A percentile compares a stretch with the other conserved stretches of the same genome.
phyloP scores from a whole-genome alignment of 2,888 invertebrate genomes.

The Galerucella nymphaeae region DNA sequence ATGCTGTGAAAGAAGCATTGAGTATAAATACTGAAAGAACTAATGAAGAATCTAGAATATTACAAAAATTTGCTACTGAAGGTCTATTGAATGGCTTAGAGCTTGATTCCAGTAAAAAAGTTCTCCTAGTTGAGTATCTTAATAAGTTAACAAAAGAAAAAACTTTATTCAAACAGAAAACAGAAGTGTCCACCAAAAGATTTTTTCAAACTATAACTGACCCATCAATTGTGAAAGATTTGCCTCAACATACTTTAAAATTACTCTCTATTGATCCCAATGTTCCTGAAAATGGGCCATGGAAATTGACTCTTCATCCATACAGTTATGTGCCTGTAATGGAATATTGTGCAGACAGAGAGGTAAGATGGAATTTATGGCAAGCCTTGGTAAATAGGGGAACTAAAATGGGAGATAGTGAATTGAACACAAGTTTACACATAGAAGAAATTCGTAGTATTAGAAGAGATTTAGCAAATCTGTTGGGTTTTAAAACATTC shows the following conservation, averaged over 20 bases:
- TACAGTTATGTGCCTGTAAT: slow-evolving; percentile 80
- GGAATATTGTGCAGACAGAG: slow-evolving; percentile 85
- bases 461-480: slow-evolving; percentile 77
- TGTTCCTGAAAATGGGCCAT: slow-evolving; percentile 78
- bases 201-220: slow-evolving; percentile 78
- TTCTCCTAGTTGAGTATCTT: slow-evolving; percentile 69
- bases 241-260: slow-evolving; percentile 77
- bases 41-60: slow-evolving; percentile 76
- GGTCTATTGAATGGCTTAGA: slow-evolving; percentile 86
- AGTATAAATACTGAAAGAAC: slow-evolving; percentile 48
- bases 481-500: slow-evolving; percentile 83
- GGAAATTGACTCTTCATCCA: slow-evolving; percentile 83
- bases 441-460: slow-evolving; percentile 81
- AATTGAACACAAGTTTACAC: slow-evolving; percentile 76
- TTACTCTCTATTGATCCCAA: slow-evolving; percentile 73
- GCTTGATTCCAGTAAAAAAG: slow-evolving; percentile 68
- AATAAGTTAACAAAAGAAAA: slow-evolving; percentile 70
- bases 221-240: slow-evolving; percentile 74
- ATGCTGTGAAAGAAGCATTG: slow-evolving; percentile 70
- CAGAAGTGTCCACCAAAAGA: slow-evolving; percentile 72
- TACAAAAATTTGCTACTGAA: slow-evolving; percentile 84
- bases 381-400: slow-evolving; percentile 79
- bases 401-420: slow-evolving; percentile 73
- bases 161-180: slow-evolving; percentile 74
- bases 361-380: slow-evolving; percentile 87